These are phyloP conservation scores for Sanderia malayensis DNA, from an alignment of 30 jellyfish, hydroid and myxozoan species.

Conservation along the genomic window DNA sequence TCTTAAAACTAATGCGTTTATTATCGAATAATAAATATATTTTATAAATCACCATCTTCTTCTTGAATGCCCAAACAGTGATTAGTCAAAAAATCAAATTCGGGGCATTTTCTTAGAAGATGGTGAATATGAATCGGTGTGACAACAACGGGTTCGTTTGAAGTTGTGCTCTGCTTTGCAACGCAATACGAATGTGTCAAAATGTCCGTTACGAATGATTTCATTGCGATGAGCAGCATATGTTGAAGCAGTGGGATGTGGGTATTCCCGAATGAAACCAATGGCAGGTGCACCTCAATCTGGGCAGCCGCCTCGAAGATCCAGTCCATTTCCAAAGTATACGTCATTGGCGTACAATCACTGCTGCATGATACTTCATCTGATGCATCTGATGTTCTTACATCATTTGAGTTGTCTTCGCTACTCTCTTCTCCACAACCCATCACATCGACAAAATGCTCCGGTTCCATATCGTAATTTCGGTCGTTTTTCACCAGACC, in stretches of 20 bases:
- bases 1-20: too few relatives aligned
- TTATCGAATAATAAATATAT: too few relatives aligned
- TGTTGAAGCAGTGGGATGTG: slow-evolving; percentile 71
- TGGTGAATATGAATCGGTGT: slow-evolving; percentile 68
- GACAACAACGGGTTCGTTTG: slow-evolving; percentile 63
- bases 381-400: not conserved
- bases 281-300: slow-evolving; percentile 68
- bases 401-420: not conserved
- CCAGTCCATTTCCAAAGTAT: slow-evolving; percentile 66
- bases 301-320: slow-evolving; percentile 71
- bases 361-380: too few relatives aligned
- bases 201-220: slow-evolving; percentile 55
- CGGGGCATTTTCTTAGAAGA: slow-evolving; percentile 29
- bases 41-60: slow-evolving; percentile 44
- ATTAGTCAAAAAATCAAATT: slow-evolving; percentile 75
- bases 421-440: not conserved
- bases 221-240: slow-evolving; percentile 67
- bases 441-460: slow-evolving; percentile 30
- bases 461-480: slow-evolving; percentile 9
- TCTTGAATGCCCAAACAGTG: slow-evolving; percentile 57
- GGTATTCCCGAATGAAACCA: slow-evolving; percentile 15
- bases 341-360: slow-evolving; percentile 17
- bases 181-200: slow-evolving; percentile 48
- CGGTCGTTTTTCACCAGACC: not conserved
- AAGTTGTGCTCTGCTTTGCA: slow-evolving; percentile 26